Conservation (phyloP, 2,797 vertebrate genomes). For the Takifugu rubripes region DNA sequence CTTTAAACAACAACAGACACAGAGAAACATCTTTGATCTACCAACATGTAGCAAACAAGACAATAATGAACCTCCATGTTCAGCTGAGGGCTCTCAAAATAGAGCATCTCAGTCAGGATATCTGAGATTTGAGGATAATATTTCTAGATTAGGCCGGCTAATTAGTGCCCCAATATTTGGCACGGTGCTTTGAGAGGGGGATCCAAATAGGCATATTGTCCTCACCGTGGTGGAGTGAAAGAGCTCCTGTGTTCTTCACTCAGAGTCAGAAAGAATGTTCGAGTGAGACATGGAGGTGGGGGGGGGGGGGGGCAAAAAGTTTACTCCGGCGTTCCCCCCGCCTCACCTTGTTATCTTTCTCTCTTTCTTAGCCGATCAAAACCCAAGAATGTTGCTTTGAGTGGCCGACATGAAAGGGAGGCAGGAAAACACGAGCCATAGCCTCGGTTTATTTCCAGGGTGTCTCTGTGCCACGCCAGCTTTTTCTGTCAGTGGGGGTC, state of each 20-base stretch:
- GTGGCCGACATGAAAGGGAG: constrained; percentile 64
- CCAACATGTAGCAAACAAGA: constrained; percentile 73
- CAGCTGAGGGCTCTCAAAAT: constrained; percentile 64
- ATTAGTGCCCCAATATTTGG: constrained; percentile 69
- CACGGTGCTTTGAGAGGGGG: constrained; percentile 43
- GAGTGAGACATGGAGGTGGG: constrained; percentile 24
- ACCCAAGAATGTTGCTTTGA: constrained; percentile 59
- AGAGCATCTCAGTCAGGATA: constrained; percentile 67
- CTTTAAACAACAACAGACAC: constrained; percentile 70
- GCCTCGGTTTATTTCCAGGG: constrained; percentile 52
- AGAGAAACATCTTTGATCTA: constrained; percentile 68
- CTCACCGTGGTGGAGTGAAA: constrained; percentile 43
- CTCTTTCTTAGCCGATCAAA: constrained; percentile 66
- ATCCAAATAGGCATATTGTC: constrained; percentile 73
- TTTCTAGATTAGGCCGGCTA: constrained; percentile 69
- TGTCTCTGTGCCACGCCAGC: constrained; percentile 51
- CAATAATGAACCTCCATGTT: constrained; percentile 70
- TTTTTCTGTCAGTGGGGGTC: constrained; percentile 61
- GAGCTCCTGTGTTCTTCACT: constrained; percentile 55
- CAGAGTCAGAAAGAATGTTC: constrained; percentile 51
- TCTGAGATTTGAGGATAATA: constrained; percentile 65
- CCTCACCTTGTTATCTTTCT: constrained; percentile 55
- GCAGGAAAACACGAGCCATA: constrained; percentile 55
- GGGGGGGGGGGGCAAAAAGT: constrained; percentile 39
- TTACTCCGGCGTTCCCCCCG: constrained; percentile 47